Evolutionary conservation across 2,888 invertebrate species (phyloP), one percentile per base, ranked within the genome.

Genomic region (Isotomurus palustris): DNA sequence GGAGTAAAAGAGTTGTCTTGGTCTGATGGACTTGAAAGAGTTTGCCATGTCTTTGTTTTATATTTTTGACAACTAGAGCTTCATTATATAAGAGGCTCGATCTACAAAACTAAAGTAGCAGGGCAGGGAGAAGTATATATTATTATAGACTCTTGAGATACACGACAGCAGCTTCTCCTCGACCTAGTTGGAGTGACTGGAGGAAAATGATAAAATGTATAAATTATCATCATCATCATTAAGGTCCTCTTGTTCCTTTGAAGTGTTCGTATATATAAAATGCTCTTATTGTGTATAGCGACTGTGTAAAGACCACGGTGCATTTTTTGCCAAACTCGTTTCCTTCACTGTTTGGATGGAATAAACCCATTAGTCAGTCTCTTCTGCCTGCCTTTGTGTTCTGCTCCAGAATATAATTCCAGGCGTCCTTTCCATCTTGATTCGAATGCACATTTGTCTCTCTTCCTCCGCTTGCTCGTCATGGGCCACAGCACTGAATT

Each of bases 341-440:
- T 38, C 6, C 5, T n/a, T n/a, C n/a, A n/a, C n/a, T n/a, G n/a
- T n/a, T n/a, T n/a, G n/a, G n/a, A n/a, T n/a, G n/a, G 38, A 43
- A 43, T 12, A 55, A 51, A n/a, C 25, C 51, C 55, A 59, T 59
- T 55, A 59, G 55, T 59, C 50, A 45, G 51, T 17, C 44, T 49
- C 38, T n/a, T n/a, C n/a, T n/a, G n/a, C n/a, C n/a, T n/a, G n/a
- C 38, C 32, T 56, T 43, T 43, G 43, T 43, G 21, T 24, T 22
- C 22, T 43, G 43, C 43, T 43, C 43, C 43, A 43, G 43, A 43
- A 43, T n/a, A n/a, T n/a, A n/a, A n/a, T 24, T 43, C 43, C 43
- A n/a, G n/a, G n/a, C 43, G 24, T 43, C 43, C 24, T 43, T 43
- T 43, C 43, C 38, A 54, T 54, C 48, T 56, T 49, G 55, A 50